A percentile compares a stretch with the other conserved stretches of the same genome.
Evolutionary conservation across 2,888 invertebrate genomes (phyloP).

Genomic region (Gryllus longicercus): DNA sequence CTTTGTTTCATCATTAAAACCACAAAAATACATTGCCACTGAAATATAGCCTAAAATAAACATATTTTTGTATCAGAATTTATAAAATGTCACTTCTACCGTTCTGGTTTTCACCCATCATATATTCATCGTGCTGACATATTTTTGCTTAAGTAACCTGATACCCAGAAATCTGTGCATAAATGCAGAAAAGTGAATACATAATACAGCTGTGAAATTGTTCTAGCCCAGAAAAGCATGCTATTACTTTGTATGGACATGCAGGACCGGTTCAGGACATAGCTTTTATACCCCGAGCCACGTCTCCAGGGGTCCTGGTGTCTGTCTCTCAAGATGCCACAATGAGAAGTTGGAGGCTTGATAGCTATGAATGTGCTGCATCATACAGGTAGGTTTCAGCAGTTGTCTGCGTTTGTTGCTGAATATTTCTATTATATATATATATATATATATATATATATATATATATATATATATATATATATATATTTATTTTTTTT

Average conservation of each 20-base stretch:
- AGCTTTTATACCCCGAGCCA: conserved; percentile 56
- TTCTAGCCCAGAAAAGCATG: neutral
- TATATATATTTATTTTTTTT: no score
- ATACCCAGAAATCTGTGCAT: no score
- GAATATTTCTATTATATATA: neutral
- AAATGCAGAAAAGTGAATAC: no score
- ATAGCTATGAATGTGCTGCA: conserved; percentile 65
- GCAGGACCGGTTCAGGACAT: conserved; percentile 68
- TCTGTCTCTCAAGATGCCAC: conserved; percentile 74
- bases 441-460: no score
- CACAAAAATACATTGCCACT: no score
- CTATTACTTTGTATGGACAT: conserved; percentile 60
- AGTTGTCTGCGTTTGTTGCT: no score
- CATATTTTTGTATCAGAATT: no score
- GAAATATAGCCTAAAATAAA: no score
- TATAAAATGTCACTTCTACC: no score
- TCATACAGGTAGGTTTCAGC: conserved; percentile 57
- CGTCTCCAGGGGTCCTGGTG: conserved; percentile 55
- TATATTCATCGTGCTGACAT: neutral
- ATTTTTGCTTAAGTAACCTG: neutral
- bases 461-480: no score
- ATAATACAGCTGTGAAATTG: no score
- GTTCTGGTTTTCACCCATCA: neutral
- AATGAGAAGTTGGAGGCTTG: conserved; percentile 70
- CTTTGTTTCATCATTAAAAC: no score